Evolutionary conservation across 2,113 vertebrate species (phyloP).

Genomic region (Ciconia boyciana): DNA sequence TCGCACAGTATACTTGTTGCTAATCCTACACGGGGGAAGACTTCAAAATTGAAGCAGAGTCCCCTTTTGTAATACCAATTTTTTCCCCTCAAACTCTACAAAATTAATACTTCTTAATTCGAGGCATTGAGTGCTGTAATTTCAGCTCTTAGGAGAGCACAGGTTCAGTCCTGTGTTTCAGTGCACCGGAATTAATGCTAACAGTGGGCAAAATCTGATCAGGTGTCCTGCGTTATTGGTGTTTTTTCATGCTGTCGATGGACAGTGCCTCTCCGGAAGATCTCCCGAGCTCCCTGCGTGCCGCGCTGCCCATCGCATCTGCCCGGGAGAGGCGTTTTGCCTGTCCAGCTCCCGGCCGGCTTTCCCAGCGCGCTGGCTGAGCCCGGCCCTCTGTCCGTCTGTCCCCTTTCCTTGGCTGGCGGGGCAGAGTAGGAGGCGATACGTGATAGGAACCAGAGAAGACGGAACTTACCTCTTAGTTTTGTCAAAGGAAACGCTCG

Average conservation of each 20-base stretch:
- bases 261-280: neutral
- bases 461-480: neutral
- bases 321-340: neutral
- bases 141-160: neutral
- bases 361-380: neutral
- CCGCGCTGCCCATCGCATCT: neutral
- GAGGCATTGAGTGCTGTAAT: neutral
- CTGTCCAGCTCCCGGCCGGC: neutral
- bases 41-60: neutral
- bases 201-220: neutral
- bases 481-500: neutral
- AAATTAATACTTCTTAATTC: neutral
- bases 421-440: neutral
- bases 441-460: neutral
- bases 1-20: neutral
- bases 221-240: neutral
- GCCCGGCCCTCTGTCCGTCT: neutral
- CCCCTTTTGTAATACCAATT: neutral
- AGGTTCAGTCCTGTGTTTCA: neutral
- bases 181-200: neutral
- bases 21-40: neutral
- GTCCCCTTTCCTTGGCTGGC: neutral
- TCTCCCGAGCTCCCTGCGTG: fast-evolving
- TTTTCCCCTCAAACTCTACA: neutral
- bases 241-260: fast-evolving